These are phyloP conservation scores for Micrastur ruficollis DNA, from an alignment of 2,797 vertebrate genomes.

Conservation along the genomic window DNA sequence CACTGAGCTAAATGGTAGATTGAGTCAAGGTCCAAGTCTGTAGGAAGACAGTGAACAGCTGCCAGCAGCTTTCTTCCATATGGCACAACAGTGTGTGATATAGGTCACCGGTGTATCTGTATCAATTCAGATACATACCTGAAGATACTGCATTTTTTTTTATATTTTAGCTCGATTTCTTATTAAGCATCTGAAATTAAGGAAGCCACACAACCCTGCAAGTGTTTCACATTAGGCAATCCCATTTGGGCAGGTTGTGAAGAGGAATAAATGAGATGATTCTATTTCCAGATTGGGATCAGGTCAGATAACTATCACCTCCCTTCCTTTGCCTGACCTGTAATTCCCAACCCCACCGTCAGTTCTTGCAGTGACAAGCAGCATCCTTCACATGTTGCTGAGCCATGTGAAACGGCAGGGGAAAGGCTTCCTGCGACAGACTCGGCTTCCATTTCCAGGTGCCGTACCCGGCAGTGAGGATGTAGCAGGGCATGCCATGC, in stretches of 20 bases:
- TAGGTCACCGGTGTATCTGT: not conserved
- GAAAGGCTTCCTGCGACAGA: conserved; percentile 4
- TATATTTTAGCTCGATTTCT: not conserved
- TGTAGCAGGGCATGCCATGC: not conserved
- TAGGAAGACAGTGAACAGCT: not conserved
- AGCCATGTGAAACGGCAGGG: not conserved
- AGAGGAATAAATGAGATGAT: not conserved
- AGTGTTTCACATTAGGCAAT: not conserved
- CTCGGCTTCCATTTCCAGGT: conserved; percentile 22
- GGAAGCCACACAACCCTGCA: not conserved
- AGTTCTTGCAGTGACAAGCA: not conserved
- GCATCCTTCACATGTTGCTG: conserved; percentile 56
- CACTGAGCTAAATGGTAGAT: not conserved
- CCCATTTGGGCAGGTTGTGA: not conserved
- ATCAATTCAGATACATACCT: not conserved
- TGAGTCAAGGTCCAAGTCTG: not conserved
- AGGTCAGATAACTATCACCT: not conserved
- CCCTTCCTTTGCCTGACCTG: conserved; percentile 40
- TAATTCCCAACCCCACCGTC: not conserved
- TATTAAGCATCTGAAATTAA: not conserved
- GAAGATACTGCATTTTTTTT: not conserved
- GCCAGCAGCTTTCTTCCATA: not conserved
- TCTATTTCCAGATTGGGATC: conserved; percentile 18
- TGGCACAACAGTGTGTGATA: not conserved
- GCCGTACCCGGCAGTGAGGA: not conserved